Base-by-base conservation (phyloP, 2,888 invertebrate species). In the Lycophotia porphyrea region DNA sequence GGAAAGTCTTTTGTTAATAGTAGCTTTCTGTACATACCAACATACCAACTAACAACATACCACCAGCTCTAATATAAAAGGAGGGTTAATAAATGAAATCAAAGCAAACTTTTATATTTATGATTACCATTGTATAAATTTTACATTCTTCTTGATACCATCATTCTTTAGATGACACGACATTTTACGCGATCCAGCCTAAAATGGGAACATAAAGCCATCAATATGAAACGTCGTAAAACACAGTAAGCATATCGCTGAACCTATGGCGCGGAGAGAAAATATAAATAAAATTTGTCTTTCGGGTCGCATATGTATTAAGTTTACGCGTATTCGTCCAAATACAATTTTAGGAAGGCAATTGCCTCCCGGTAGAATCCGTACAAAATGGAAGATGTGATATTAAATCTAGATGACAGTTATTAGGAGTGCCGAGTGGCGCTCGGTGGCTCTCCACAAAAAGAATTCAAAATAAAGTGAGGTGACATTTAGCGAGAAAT, bases 401-500 rank as follows among this genome's bases (percentile, higher is more conserved):
- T 95, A 96, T 96, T 95, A 96, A 96, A 95, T 95, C 95, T 94
- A 93, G 93, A 94, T 95, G 96, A 94, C 96, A 95, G 95, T 94
- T 95, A 95, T 96, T 94, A 96, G 94, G 93, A 92, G 89, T 90
- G 92, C 90, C 86, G 93, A 93, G 91, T 92, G 88, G 88, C 88
- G 88, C 91, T 89, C 88, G 85, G 88, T 86, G 90, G 89, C 84
- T 89, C 88, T 89, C 89, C 88, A 90, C 90, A 91, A 90, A 93
- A 93, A 91, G 89, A 91, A 92, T 90, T 92, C 85, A 83, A 88
- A 90, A 90, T 90, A 89, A 90, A 92, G 92, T 91, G 90, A 92
- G 88, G 90, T 91, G 88, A 91, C 92, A 92, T 93, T 93, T 90
- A 90, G 89, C 89, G 91, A 81, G 82, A 89, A 88, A 91, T 91